Conservation (phyloP, 2,888 invertebrate genomes). For the Campoplex nolae region DNA sequence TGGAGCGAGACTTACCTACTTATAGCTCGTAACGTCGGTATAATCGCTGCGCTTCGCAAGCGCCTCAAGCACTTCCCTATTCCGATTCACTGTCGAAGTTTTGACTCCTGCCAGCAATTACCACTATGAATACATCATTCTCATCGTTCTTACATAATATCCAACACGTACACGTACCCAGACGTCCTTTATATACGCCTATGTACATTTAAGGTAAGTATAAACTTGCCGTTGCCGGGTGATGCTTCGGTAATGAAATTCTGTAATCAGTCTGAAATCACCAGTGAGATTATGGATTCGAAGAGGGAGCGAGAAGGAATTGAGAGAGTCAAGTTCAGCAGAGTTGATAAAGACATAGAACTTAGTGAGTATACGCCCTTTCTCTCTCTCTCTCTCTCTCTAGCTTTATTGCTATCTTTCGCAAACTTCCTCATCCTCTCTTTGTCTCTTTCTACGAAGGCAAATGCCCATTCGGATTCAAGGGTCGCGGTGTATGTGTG, state of each 20-base stretch:
- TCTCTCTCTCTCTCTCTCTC: neutral
- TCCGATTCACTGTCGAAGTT: conserved; percentile 50
- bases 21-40: conserved; percentile 10
- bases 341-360: conserved; percentile 45
- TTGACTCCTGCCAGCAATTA: conserved; percentile 57
- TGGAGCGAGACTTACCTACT: conserved; percentile 48
- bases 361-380: neutral
- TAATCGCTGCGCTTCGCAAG: conserved; percentile 27
- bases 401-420: neutral
- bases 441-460: neutral
- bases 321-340: conserved; percentile 27
- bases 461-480: conserved; percentile 65
- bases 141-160: conserved; percentile 39
- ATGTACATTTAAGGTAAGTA: conserved; percentile 40
- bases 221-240: conserved; percentile 23
- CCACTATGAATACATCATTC: conserved; percentile 54
- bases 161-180: neutral
- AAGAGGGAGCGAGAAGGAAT: conserved; percentile 27
- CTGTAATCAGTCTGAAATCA: conserved; percentile 65
- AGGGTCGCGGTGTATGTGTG: conserved; percentile 46
- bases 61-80: conserved; percentile 14
- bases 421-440: conserved; percentile 16
- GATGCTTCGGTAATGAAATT: conserved; percentile 67
- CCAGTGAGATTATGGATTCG: conserved; percentile 64
- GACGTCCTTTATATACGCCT: neutral